A percentile compares a stretch with the other conserved stretches of the same genome.
These are phyloP conservation scores for Brachypodius melanocephalos DNA, from an alignment of 2,113 vertebrate species.

Conservation along the genomic window DNA sequence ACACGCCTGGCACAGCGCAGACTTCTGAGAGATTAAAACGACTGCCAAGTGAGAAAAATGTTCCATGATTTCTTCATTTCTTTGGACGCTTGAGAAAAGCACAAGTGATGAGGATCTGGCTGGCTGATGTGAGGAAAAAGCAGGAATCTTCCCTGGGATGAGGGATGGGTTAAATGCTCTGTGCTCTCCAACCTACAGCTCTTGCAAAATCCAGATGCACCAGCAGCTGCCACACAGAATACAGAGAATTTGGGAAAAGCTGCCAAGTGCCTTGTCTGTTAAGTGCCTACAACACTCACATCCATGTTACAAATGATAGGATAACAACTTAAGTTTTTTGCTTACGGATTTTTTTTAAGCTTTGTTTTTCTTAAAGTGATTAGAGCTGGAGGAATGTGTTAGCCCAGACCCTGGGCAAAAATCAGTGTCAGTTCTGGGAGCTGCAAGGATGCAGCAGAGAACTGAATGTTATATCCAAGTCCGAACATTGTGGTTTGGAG, in stretches of 20 bases:
- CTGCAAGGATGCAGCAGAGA: not conserved
- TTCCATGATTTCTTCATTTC: not conserved
- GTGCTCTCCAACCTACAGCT: not conserved
- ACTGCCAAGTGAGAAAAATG: not conserved
- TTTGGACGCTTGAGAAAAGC: not conserved
- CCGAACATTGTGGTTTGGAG: not conserved
- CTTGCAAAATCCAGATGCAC: not conserved
- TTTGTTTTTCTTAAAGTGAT: not conserved
- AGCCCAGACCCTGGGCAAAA: not conserved
- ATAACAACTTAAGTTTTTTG: not conserved
- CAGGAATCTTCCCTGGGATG: not conserved
- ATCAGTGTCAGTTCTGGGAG: not conserved
- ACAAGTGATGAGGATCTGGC: not conserved
- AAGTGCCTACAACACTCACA: not conserved
- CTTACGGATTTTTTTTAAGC: not conserved
- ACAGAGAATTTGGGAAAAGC: not conserved
- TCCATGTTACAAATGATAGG: not conserved
- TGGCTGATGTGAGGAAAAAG: not conserved
- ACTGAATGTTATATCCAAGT: not conserved
- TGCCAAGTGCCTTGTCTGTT: not conserved
- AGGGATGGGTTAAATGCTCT: not conserved
- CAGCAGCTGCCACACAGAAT: not conserved
- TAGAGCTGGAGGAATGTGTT: not conserved
- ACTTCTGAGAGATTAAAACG: not conserved
- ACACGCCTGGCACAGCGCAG: fast-evolving